These are phyloP conservation scores for Maconellicoccus hirsutus DNA, from an alignment of 1,140 invertebrate species.

Conservation along the genomic window DNA sequence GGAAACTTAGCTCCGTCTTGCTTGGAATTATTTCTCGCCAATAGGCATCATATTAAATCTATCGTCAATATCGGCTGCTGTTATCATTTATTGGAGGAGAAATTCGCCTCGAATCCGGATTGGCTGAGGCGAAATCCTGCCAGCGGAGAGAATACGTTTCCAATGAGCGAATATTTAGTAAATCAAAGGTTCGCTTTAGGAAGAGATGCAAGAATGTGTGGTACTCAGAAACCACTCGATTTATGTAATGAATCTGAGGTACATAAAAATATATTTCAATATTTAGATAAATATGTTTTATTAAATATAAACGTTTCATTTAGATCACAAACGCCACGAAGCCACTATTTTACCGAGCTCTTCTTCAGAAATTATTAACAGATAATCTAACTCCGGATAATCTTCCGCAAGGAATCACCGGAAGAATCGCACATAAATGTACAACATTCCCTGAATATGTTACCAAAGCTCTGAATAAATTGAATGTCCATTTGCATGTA, in stretches of 20 bases:
- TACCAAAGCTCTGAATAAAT: conserved; percentile 45
- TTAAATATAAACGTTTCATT: neutral
- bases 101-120: conserved; percentile 34
- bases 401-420: conserved; percentile 35
- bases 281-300: neutral
- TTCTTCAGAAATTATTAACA: conserved; percentile 53
- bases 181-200: conserved; percentile 45
- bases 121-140: conserved; percentile 27
- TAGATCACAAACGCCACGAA: conserved; percentile 38
- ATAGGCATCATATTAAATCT: conserved; percentile 40
- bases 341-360: conserved; percentile 55
- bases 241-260: conserved; percentile 43
- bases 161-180: conserved; percentile 50
- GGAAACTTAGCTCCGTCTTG: conserved; percentile 66
- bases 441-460: conserved; percentile 50
- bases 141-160: conserved; percentile 43
- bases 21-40: conserved; percentile 55
- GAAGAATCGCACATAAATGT: conserved; percentile 42
- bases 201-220: conserved; percentile 68
- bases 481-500: conserved; percentile 34
- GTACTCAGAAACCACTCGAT: conserved; percentile 61
- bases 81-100: conserved; percentile 71
- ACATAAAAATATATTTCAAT: conserved; percentile 18
- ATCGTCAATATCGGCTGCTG: conserved; percentile 80
- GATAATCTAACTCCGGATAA: conserved; percentile 27